Evolutionary conservation across 2,113 vertebrate species (phyloP).

Genomic region (Podarcis raffonei): DNA sequence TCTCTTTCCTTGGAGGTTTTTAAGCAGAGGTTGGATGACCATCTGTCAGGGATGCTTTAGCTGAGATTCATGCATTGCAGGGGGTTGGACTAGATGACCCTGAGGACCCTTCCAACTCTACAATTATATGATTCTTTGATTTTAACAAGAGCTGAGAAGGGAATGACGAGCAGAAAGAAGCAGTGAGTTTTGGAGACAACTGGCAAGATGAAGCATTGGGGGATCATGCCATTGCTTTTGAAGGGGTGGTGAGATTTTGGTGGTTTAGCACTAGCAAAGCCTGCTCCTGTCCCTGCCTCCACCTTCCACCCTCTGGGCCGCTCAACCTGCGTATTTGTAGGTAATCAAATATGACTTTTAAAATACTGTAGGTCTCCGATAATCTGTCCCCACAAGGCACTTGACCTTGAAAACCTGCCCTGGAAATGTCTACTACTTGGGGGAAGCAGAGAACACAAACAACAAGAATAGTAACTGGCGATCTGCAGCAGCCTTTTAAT

Average conservation of each 20-base stretch:
- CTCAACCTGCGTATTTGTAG: not conserved
- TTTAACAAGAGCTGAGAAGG: too few species aligned
- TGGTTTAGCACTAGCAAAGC: not conserved
- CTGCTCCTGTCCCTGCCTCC: not conserved
- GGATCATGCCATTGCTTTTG: not conserved
- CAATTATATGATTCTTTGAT: too few species aligned
- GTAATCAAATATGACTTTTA: not conserved
- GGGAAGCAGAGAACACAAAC: not conserved
- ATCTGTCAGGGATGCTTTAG: too few species aligned
- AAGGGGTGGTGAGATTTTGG: not conserved
- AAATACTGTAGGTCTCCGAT: not conserved
- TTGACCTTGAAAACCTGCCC: conserved; percentile 1
- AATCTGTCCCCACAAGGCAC: not conserved
- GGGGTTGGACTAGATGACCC: too few species aligned
- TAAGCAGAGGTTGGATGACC: too few species aligned
- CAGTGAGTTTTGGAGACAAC: not conserved
- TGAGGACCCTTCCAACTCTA: too few species aligned
- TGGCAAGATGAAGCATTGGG: not conserved
- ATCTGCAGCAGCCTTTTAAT: not conserved
- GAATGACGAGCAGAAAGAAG: not conserved
- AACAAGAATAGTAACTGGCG: not conserved
- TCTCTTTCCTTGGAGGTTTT: too few species aligned
- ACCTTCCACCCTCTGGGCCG: not conserved
- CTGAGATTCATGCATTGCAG: not conserved
- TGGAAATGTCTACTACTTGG: not conserved